A percentile compares a stretch with the other conserved stretches of the same genome.
Conservation (phyloP, 2,797 vertebrate species). For the Sebastes jordani region DNA sequence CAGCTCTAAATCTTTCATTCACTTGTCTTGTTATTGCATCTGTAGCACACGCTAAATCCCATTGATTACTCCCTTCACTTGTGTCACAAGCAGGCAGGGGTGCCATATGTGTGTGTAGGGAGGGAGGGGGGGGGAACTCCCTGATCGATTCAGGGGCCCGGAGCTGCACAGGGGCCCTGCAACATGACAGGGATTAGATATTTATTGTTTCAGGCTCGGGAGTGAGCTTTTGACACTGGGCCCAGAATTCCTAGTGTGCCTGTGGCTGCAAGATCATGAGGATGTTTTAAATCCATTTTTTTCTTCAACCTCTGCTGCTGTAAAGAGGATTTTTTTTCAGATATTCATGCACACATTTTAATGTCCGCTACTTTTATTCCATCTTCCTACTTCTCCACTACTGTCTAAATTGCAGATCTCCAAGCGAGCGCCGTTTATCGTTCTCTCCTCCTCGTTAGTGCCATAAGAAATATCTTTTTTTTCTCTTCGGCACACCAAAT, state of each 20-base stretch:
- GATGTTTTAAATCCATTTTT: neutral
- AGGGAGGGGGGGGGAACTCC: neutral
- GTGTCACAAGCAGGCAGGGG: conserved; percentile 23
- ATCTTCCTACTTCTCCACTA: neutral
- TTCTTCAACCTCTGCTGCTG: neutral
- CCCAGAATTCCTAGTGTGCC: conserved; percentile 27
- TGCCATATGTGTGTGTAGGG: neutral
- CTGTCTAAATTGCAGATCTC: neutral
- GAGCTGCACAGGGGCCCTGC: conserved; percentile 36
- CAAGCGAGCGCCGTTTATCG: neutral
- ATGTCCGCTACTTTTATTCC: neutral
- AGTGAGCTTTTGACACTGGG: conserved; percentile 41
- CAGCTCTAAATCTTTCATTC: conserved; percentile 15
- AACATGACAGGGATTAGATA: conserved; percentile 67
- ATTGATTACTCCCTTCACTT: conserved; percentile 38
- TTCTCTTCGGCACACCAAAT: neutral
- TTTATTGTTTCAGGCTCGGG: conserved; percentile 56
- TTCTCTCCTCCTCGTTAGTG: neutral
- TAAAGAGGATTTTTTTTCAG: neutral
- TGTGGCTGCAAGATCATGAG: conserved; percentile 12
- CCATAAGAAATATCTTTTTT: conserved; percentile 4
- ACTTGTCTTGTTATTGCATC: conserved; percentile 27
- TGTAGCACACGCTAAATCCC: conserved; percentile 38
- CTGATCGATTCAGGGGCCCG: conserved; percentile 49
- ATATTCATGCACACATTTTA: neutral